Evolutionary conservation across 2,797 vertebrate genomes (phyloP).

Genomic region (Danio choprae): DNA sequence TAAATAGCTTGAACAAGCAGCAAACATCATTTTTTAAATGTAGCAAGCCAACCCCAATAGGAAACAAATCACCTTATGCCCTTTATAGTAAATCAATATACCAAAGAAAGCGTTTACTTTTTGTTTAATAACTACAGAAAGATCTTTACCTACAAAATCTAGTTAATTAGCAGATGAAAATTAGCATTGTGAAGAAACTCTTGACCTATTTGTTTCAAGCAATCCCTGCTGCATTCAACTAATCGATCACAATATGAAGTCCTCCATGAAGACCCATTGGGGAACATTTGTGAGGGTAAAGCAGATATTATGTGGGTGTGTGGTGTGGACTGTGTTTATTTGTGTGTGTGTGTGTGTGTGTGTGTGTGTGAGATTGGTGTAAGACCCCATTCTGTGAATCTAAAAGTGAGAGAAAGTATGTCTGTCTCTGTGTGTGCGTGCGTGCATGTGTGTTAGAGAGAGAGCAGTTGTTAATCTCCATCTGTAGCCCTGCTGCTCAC

Average conservation of each 20-base stretch:
- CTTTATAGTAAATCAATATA: no score
- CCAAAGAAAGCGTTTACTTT: no score
- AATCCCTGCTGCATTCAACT: not conserved
- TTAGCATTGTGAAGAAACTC: no score
- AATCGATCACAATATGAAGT: not conserved
- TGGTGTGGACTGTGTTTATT: slow-evolving; percentile 11
- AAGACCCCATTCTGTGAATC: slow-evolving; percentile 53
- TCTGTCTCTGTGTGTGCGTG: no score
- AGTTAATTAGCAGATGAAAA: not conserved
- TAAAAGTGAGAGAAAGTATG: slow-evolving; percentile 6
- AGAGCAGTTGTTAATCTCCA: slow-evolving; percentile 56
- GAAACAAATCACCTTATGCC: no score
- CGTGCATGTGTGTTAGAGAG: slow-evolving; percentile 2
- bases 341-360: no score
- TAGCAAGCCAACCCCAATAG: no score
- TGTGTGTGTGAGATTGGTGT: slow-evolving; percentile 50
- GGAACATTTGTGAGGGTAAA: slow-evolving; percentile 30
- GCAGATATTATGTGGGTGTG: slow-evolving; percentile 53
- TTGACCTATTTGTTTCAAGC: not conserved
- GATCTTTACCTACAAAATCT: not conserved
- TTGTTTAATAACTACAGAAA: not conserved
- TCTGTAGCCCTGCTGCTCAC: slow-evolving; percentile 64
- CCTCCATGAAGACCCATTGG: not conserved
- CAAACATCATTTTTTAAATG: no score
- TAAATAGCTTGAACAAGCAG: no score